phyloP scores from a whole-genome alignment of 30 jellyfish, hydroid and myxozoan genomes.

The Sanderia malayensis region DNA sequence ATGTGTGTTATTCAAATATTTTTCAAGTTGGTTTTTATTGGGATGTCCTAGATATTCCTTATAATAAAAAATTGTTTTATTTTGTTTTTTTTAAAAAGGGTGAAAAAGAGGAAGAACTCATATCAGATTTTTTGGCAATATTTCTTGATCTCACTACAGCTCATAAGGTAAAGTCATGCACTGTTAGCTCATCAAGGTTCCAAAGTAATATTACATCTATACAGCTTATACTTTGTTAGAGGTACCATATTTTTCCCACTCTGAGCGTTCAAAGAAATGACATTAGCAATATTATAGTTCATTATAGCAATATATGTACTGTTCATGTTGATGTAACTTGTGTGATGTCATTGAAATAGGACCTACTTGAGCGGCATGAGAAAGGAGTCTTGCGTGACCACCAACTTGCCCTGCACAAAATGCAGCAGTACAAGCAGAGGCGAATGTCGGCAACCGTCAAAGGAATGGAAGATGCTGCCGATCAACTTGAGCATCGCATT shows the following conservation, averaged over 20 bases:
- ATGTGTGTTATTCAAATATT: constrained; percentile 50
- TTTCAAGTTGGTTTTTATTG: no score
- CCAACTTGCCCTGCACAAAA: constrained; percentile 87
- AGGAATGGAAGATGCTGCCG: constrained; percentile 78
- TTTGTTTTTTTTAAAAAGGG: constrained; percentile 49
- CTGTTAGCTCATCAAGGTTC: no score
- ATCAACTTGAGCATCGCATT: constrained; percentile 88
- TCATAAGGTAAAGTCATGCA: constrained; percentile 78
- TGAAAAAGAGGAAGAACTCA: constrained; percentile 77
- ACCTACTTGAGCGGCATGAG: constrained; percentile 88
- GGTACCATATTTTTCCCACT: no score
- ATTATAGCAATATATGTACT: no score
- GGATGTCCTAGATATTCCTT: no score
- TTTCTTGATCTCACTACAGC: constrained; percentile 87
- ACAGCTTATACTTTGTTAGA: no score
- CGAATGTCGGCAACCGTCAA: constrained; percentile 85
- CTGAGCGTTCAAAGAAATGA: no score
- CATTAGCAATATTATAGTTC: no score
- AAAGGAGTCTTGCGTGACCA: constrained; percentile 97
- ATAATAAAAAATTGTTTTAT: neutral
- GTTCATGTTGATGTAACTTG: no score
- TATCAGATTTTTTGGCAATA: constrained; percentile 75
- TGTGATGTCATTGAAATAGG: constrained; percentile 62
- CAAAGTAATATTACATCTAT: no score
- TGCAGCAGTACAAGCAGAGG: constrained; percentile 93